A percentile compares a stretch with the other conserved stretches of the same genome.
These are phyloP conservation scores for Leptinotarsa defecta DNA, from an alignment of 1,140 invertebrate genomes.

Conservation along the genomic window DNA sequence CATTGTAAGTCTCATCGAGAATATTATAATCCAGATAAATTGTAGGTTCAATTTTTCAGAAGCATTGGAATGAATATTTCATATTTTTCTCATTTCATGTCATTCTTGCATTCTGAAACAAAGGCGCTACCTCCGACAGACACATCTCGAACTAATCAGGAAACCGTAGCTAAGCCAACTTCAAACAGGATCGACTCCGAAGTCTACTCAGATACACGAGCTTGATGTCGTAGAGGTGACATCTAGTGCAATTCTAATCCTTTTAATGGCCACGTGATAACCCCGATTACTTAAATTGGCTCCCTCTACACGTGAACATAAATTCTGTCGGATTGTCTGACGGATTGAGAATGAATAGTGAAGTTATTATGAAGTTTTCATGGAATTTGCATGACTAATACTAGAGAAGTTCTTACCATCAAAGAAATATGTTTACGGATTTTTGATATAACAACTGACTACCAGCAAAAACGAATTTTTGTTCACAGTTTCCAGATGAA, in stretches of 20 bases:
- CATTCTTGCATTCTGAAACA: too few species aligned
- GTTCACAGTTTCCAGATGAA: neutral
- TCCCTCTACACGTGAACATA: slow-evolving; percentile 27
- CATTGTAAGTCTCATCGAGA: too few species aligned
- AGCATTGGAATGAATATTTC: too few species aligned
- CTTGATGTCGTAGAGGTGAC: slow-evolving; percentile 47
- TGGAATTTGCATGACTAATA: too few species aligned
- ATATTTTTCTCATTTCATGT: too few species aligned
- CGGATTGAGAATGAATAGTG: neutral
- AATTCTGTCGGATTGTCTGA: slow-evolving; percentile 21
- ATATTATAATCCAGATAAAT: too few species aligned
- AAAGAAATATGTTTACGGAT: too few species aligned
- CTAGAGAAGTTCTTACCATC: too few species aligned
- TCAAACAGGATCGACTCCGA: slow-evolving; percentile 23
- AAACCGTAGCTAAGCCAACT: slow-evolving; percentile 41
- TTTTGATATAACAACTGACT: too few species aligned
- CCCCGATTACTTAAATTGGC: slow-evolving; percentile 51
- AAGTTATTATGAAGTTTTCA: neutral
- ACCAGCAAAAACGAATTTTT: neutral
- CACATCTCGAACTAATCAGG: neutral
- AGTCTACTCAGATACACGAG: slow-evolving; percentile 43
- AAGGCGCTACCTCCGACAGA: slow-evolving; percentile 12
- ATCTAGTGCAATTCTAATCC: slow-evolving; percentile 49
- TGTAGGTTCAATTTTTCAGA: too few species aligned
- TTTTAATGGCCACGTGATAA: slow-evolving; percentile 53